phyloP scores from a whole-genome alignment of 2,888 invertebrate genomes.

The Cheilosia grossa region DNA sequence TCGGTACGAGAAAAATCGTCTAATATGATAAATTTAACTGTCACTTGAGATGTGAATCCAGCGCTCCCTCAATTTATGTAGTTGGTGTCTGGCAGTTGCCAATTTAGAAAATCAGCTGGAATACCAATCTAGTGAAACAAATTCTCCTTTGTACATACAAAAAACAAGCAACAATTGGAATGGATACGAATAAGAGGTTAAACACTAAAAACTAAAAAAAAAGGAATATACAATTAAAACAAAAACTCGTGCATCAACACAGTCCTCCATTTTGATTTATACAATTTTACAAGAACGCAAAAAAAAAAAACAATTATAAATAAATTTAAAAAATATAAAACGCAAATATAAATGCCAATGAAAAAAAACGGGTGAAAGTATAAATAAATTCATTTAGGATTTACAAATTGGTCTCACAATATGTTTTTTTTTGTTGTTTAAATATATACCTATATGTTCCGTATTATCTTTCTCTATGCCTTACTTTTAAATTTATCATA shows the following conservation, averaged over 20 bases:
- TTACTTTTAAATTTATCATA: slow-evolving; percentile 68
- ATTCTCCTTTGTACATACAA: neutral
- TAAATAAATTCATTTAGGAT: slow-evolving; percentile 74
- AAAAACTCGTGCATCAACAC: slow-evolving; percentile 42
- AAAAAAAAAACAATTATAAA: slow-evolving; percentile 14
- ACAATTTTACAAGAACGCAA: slow-evolving; percentile 1
- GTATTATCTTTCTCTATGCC: slow-evolving; percentile 69
- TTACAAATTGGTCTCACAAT: slow-evolving; percentile 75
- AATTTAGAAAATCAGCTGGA: too few species aligned
- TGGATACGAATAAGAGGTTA: slow-evolving; percentile 69
- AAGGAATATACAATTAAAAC: slow-evolving; percentile 21
- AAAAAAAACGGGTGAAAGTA: slow-evolving; percentile 52
- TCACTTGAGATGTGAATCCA: too few species aligned
- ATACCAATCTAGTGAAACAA: slow-evolving; percentile 12
- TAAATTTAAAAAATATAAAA: slow-evolving; percentile 11
- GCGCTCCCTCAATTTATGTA: too few species aligned
- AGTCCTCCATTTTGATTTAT: slow-evolving; percentile 44
- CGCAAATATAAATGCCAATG: slow-evolving; percentile 1
- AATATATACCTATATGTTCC: slow-evolving; percentile 75
- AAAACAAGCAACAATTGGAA: slow-evolving; percentile 50
- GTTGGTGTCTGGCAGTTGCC: too few species aligned
- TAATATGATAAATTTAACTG: too few species aligned
- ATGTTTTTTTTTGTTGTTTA: slow-evolving; percentile 61
- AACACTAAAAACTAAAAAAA: slow-evolving; percentile 28
- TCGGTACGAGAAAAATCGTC: too few species aligned